These are phyloP conservation scores for Celastrina argiolus DNA, from an alignment of 2,888 invertebrate genomes.

Conservation along the genomic window DNA sequence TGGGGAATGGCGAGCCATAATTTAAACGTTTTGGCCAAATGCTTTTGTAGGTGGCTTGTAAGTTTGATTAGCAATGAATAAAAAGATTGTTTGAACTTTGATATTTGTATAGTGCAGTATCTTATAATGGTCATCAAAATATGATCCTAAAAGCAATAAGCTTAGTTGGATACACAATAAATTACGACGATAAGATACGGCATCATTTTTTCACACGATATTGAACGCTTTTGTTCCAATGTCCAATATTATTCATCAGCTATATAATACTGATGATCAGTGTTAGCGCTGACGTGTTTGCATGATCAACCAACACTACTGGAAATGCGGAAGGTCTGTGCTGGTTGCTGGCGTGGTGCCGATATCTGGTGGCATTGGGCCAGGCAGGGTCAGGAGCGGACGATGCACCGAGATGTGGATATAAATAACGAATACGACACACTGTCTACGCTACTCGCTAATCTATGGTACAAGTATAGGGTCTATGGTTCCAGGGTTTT, in stretches of 20 bases:
- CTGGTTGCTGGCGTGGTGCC: slow-evolving; percentile 59
- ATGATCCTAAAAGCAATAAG: too few relatives aligned
- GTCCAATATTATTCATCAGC: too few relatives aligned
- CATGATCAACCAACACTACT: slow-evolving; percentile 45
- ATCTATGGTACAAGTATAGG: not conserved
- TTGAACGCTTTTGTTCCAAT: too few relatives aligned
- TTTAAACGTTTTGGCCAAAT: not conserved
- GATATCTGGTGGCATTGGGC: slow-evolving; percentile 72
- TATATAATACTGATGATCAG: not conserved
- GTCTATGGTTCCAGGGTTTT: not conserved
- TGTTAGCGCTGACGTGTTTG: not conserved
- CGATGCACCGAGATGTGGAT: slow-evolving; percentile 51
- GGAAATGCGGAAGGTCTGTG: slow-evolving; percentile 64
- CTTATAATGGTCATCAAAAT: too few relatives aligned
- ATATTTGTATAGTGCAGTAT: too few relatives aligned
- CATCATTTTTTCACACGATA: too few relatives aligned
- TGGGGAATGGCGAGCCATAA: not conserved
- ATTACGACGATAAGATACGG: too few relatives aligned
- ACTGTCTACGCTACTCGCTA: not conserved
- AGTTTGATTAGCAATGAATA: too few relatives aligned
- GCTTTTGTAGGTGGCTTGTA: not conserved
- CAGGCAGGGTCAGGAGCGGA: slow-evolving; percentile 76
- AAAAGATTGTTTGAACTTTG: too few relatives aligned
- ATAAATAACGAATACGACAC: not conserved
- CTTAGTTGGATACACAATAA: too few relatives aligned